Conservation (phyloP, 2,113 vertebrate species). For the Gymnobelideus leadbeateri region DNA sequence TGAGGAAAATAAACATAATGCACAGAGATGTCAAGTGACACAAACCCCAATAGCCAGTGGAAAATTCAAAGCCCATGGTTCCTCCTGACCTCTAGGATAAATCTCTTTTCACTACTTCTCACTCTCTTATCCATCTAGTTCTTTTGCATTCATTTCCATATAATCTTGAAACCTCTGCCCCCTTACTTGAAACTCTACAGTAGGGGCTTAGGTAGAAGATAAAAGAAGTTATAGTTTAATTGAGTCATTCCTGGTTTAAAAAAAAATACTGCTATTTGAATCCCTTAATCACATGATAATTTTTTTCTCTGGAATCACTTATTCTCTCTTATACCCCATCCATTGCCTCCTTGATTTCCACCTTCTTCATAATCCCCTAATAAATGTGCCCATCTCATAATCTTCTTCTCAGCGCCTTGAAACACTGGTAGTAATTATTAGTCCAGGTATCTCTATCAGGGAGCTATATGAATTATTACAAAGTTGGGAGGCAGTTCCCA, state of each 20-base stretch:
- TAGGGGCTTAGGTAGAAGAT: conserved; percentile 52
- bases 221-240: conserved; percentile 9
- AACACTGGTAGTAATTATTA: conserved; percentile 63
- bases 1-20: neutral
- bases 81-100: neutral
- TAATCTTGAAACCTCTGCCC: conserved; percentile 58
- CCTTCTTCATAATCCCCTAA: conserved; percentile 64
- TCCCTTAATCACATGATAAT: conserved; percentile 19
- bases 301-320: conserved; percentile 29
- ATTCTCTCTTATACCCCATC: conserved; percentile 57
- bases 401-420: conserved; percentile 65
- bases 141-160: conserved; percentile 54
- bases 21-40: neutral
- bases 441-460: conserved; percentile 68
- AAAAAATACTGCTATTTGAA: neutral
- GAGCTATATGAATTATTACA: conserved; percentile 70
- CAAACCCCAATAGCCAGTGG: neutral
- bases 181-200: conserved; percentile 65
- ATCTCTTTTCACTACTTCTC: neutral
- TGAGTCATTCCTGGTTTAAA: neutral
- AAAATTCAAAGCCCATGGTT: neutral
- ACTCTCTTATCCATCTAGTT: neutral
- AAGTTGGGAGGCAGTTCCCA: conserved; percentile 70
- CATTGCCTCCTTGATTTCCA: conserved; percentile 57
- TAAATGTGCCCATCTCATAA: conserved; percentile 71